Evolutionary conservation across 2,113 vertebrate species (phyloP).

Genomic region (Eulemur macaco): DNA sequence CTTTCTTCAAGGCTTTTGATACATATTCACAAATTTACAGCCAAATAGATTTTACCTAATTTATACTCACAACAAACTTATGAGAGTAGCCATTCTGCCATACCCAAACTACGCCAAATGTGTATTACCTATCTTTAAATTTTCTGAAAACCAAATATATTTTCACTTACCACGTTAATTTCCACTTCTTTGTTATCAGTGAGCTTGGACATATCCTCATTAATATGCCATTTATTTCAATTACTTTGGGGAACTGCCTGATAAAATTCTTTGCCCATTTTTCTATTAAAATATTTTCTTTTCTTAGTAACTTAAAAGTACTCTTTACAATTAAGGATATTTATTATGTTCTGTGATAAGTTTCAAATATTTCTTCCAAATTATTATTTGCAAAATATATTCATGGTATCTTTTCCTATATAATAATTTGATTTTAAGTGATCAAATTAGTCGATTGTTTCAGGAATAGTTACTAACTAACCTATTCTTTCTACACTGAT

Average conservation of each 20-base stretch:
- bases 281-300: constrained; percentile 14
- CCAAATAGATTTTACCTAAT: constrained; percentile 18
- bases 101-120: neutral
- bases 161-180: constrained; percentile 40
- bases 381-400: constrained; percentile 9
- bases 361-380: constrained; percentile 43
- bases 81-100: neutral
- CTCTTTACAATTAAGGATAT: constrained; percentile 9
- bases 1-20: neutral
- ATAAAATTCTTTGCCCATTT: constrained; percentile 6
- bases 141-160: neutral
- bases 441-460: neutral
- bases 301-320: constrained; percentile 38
- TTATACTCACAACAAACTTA: neutral
- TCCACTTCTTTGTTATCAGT: neutral
- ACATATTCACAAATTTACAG: constrained; percentile 1
- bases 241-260: neutral
- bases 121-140: neutral
- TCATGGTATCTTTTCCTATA: neutral
- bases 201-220: neutral
- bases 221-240: constrained; percentile 4
- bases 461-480: constrained; percentile 1
- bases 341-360: neutral
- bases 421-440: constrained; percentile 48
- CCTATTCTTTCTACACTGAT: neutral